A percentile compares a stretch with the other conserved stretches of the same genome.
Evolutionary conservation across 2,797 vertebrate species (phyloP).

Genomic region (Carduelis carduelis): DNA sequence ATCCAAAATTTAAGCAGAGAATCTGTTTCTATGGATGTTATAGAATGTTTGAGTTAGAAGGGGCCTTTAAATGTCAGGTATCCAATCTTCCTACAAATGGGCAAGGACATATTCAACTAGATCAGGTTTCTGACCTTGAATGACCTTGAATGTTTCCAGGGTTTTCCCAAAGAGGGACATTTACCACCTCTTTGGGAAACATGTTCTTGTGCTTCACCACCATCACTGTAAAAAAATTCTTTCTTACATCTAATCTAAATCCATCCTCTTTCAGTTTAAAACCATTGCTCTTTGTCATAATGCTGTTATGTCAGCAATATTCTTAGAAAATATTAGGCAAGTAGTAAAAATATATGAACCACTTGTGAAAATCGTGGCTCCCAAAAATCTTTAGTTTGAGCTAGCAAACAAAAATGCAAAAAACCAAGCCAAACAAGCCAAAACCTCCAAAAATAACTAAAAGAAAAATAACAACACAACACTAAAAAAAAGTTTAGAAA

Average conservation of each 20-base stretch:
- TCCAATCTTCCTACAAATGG: not conserved
- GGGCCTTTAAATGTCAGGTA: not conserved
- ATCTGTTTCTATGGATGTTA: not conserved
- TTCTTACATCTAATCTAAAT: not conserved
- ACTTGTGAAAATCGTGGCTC: not conserved
- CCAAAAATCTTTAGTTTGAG: not conserved
- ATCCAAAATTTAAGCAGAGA: not conserved
- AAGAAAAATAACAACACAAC: not conserved
- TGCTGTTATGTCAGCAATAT: not conserved
- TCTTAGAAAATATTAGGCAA: not conserved
- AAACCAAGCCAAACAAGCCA: accelerated
- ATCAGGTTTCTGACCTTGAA: not conserved
- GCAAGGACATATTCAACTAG: too few relatives aligned
- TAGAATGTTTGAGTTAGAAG: not conserved
- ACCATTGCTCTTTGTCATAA: not conserved
- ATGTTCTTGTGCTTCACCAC: not conserved
- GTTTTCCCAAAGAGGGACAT: not conserved
- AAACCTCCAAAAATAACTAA: not conserved
- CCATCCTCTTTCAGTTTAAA: not conserved
- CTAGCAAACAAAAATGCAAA: not conserved
- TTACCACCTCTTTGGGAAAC: not conserved
- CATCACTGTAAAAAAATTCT: not conserved
- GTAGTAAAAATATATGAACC: not conserved
- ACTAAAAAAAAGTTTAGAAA: not conserved
- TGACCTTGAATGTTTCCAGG: not conserved